Evolutionary conservation across 1,140 invertebrate species (phyloP), one percentile per base, ranked within the genome.

Genomic region (Schlechtendalia chinensis): DNA sequence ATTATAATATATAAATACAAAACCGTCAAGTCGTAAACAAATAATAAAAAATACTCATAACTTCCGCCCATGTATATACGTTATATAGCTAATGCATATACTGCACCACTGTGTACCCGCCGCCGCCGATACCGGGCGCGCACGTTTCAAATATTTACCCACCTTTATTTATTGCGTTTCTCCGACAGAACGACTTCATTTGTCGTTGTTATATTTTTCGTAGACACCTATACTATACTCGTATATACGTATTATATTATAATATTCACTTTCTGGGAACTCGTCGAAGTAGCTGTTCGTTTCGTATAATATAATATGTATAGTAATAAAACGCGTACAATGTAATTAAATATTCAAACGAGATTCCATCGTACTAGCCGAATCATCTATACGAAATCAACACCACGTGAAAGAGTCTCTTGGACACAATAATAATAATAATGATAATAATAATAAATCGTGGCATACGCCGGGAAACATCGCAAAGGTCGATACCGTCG

Each of bases 21-120:
- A 79, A 79, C 75, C 75, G 75, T 79, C 54, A 79, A 79, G 75
- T 79, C 58, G 58, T 79, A 79, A 79, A 79, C 54, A 79, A 79
- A 79, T 79, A 79, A 79, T 61, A 79, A 61, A 11, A 79, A 56
- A 77, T 59, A 63, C 45, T 63, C 58, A 63, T 63, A 79, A 79
- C 45, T 79, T 79, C 56, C 75, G 75, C 75, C 56, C 75, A 79
- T 79, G 1, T 45, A 45, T 14, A 39, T 39, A 39, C 32, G 32
- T 8, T 3, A 4, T 39, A 39, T 39, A 39, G 67, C 22, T 53
- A 19, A 69, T 24, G 22, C 67, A 69, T 10, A 56, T 22, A 22
- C 32, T 24, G 47, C 67, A 69, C 22, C 67, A 69, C 45, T 50
- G 45, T 8, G 3, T 3, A 3, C 32, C 3, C 32, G 32, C 32